phyloP scores from a whole-genome alignment of 2,797 vertebrate species.

The Neosilurus hyrtlii region DNA sequence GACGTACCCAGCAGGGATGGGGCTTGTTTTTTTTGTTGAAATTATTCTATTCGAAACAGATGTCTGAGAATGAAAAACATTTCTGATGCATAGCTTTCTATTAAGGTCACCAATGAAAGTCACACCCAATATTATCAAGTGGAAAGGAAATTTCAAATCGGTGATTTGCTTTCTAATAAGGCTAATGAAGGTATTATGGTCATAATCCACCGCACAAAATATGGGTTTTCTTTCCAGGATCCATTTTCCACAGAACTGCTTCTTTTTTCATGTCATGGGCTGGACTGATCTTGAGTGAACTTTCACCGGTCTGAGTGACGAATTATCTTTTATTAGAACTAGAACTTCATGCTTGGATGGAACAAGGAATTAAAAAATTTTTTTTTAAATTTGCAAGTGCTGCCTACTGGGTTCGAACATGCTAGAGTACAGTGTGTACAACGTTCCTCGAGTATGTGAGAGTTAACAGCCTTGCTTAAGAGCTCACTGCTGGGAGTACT shows the following conservation, averaged over 20 bases:
- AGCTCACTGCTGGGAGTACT: not conserved
- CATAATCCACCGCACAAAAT: not conserved
- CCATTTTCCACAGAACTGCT: not conserved
- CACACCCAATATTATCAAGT: not conserved
- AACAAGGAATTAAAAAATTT: not conserved
- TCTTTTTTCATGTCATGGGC: too few species aligned
- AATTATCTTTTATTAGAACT: not conserved
- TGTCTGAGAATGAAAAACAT: conserved; percentile 31
- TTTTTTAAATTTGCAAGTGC: not conserved
- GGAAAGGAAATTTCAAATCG: not conserved
- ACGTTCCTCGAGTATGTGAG: not conserved
- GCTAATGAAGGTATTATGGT: not conserved
- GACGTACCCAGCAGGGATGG: conserved; percentile 12
- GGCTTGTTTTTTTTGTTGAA: conserved; percentile 25
- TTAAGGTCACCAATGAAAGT: conserved; percentile 39
- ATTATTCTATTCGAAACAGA: conserved; percentile 49
- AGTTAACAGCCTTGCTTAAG: conserved; percentile 1
- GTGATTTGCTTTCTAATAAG: not conserved
- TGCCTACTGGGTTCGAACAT: not conserved
- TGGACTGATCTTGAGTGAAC: not conserved
- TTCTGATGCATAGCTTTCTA: conserved; percentile 40
- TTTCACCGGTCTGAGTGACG: not conserved
- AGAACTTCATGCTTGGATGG: not conserved
- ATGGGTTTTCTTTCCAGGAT: not conserved
- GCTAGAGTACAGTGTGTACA: not conserved